Evolutionary conservation across 2,797 vertebrate species (phyloP).

Genomic region (Parambassis ranga): DNA sequence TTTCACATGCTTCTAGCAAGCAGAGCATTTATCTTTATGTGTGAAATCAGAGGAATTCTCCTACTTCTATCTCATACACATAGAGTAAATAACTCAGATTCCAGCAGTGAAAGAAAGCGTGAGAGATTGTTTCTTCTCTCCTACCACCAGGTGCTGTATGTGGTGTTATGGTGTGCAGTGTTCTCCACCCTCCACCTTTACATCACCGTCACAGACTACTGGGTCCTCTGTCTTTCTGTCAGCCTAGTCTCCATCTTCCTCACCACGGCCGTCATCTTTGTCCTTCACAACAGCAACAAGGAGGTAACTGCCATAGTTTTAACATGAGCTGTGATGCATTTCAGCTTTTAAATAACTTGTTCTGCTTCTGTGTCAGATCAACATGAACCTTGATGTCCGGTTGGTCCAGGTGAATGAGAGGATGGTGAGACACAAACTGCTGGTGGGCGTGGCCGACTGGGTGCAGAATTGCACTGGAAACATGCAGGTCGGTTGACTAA

Average conservation of each 20-base stretch:
- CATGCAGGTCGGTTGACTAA: constrained; percentile 68
- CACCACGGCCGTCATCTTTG: constrained; percentile 70
- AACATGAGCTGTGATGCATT: no score
- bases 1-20: not conserved
- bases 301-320: constrained; percentile 58
- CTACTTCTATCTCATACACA: not conserved
- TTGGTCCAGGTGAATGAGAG: constrained; percentile 81
- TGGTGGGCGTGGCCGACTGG: constrained; percentile 79
- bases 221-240: constrained; percentile 79
- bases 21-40: no score
- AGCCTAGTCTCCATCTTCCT: constrained; percentile 76
- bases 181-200: constrained; percentile 80
- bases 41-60: not conserved
- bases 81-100: not conserved
- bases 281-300: constrained; percentile 75
- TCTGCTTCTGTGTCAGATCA: constrained; percentile 72
- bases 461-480: constrained; percentile 74
- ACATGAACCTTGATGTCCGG: constrained; percentile 78
- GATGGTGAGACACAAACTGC: constrained; percentile 73
- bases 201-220: constrained; percentile 65
- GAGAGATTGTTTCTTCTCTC: not conserved
- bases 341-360: no score
- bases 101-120: not conserved
- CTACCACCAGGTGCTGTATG: constrained; percentile 73
- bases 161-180: constrained; percentile 79